Percentiles rank a stretch among this genome's conserved stretches.
Evolutionary conservation across 2,113 vertebrate genomes (phyloP).

Genomic region (human (Homo sapiens)): DNA sequence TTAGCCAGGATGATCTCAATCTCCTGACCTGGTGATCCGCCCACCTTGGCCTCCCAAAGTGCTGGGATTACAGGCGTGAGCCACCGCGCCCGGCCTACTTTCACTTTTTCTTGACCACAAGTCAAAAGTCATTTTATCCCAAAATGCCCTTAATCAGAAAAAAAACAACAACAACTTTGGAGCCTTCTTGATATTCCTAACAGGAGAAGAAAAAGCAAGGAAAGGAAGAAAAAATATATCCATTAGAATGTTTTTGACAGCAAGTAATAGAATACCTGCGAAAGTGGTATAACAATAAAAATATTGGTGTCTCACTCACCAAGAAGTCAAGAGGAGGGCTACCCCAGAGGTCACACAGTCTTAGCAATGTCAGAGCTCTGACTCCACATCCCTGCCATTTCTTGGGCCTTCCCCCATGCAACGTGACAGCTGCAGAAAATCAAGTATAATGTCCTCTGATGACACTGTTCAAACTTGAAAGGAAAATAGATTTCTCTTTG

Average conservation of each 20-base stretch:
- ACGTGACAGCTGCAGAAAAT: background rate
- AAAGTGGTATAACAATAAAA: background rate
- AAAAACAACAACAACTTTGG: background rate
- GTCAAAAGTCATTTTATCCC: background rate
- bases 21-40: too few relatives aligned
- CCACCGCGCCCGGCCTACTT: too few relatives aligned
- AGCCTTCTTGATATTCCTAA: background rate
- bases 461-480: background rate
- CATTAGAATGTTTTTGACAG: background rate
- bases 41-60: too few relatives aligned
- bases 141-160: background rate
- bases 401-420: background rate
- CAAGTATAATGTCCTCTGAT: background rate
- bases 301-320: background rate
- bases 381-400: background rate
- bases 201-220: background rate
- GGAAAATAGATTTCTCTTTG: background rate
- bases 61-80: too few relatives aligned
- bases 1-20: too few relatives aligned
- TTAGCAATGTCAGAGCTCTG: background rate
- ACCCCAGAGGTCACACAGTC: background rate
- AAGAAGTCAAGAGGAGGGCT: background rate
- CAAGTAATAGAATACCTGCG: background rate
- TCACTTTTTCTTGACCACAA: background rate
- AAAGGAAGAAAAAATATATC: too few relatives aligned